Evolutionary conservation across 2,888 invertebrate genomes (phyloP), one percentile per base, ranked within the genome.

Genomic region (Caenorhabditis imperialis): DNA sequence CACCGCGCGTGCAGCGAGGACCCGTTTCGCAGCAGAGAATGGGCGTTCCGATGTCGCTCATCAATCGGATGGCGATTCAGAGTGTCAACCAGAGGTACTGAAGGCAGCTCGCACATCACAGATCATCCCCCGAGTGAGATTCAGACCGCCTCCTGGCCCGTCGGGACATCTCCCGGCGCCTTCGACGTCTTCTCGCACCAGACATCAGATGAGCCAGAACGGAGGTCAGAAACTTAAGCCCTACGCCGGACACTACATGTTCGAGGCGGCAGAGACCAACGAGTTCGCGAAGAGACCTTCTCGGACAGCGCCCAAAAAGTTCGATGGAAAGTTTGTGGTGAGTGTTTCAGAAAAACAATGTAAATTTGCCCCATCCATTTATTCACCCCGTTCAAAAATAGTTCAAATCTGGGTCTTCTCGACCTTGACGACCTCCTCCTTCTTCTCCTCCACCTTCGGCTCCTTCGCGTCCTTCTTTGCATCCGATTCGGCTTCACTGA

Each of bases 241-340:
- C 8, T 69, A 69, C 38, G 30, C 30, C 20, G 60, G 60, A 47
- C 54, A 69, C 20, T 73, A 65, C 42, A 67, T 55, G 50, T 67
- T 74, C 30, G 74, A 74, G 35, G 74, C 74, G 16, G 60, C 48
- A 0, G 74, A 74, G 42, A 35, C 44, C 6, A 42, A 18, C n/a
- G 55, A 67, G n/a, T 67, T 55, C 18, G 40, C 40, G 8, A n/a
- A 67, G 2, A 23, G 74, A 30, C 62, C 55, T 14, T 40, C 50
- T 20, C 38, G 74, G 20, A 25, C 40, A 8, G 42, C 48, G 16
- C 33, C 45, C 16, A 74, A 67, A 16, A 60, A 50, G 30, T 50
- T 67, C 10, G 58, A 61, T 5, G 74, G 74, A 40, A 67, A 67
- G 20, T 63, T 75, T 63, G 51, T 70, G 47, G 63, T 63, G 6